Base-by-base conservation (phyloP, 1,140 invertebrate species). In the Hyles vespertilio region DNA sequence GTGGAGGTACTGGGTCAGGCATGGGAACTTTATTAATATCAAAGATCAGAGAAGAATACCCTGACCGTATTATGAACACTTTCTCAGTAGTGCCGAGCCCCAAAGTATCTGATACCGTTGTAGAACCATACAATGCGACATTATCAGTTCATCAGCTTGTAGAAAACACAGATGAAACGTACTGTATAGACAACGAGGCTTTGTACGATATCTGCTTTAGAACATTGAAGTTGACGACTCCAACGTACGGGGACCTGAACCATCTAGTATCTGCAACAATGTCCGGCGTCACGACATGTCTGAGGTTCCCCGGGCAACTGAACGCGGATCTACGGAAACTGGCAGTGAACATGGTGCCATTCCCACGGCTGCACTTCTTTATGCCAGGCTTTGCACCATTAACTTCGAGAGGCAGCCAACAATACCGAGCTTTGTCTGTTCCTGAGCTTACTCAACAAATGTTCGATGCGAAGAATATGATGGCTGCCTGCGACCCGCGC, bases 331-430 rank as follows among this genome's bases (percentile, higher is more conserved):
- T 98, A 62, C 89, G 97, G 51, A 98, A 98, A 89, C 84, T 98
- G 96, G 72, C 97, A 33, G 97, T 98, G 36, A 98, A 98, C 87
- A 98, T 98, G 97, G 97, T 98, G 49, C 97, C 97, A 48, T 98
- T 96, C 82, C 97, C 97, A 47, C 93, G 96, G 69, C 92, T 92
- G 2, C 93, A 94, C 77, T 94, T 94, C 87, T 93, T 94, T 77
- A 92, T 94, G 87, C 92, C 93, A 0, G 96, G 96, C 2, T 97
- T 97, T 77, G 96, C 95, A 2, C 96, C 96, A 5, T 90, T 98
- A 0, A 92, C 91, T 3, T 91, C 92, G 0, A 74, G 91, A 0
- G 90, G 91, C 10, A 91, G 89, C 45, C 91, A 96, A 64, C 92
- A 94, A 59, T 96, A 95, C 81, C 84, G 92, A 1, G 92, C 92